Conservation (phyloP, 1,140 invertebrate genomes). For the Leptinotarsa lineolata region DNA sequence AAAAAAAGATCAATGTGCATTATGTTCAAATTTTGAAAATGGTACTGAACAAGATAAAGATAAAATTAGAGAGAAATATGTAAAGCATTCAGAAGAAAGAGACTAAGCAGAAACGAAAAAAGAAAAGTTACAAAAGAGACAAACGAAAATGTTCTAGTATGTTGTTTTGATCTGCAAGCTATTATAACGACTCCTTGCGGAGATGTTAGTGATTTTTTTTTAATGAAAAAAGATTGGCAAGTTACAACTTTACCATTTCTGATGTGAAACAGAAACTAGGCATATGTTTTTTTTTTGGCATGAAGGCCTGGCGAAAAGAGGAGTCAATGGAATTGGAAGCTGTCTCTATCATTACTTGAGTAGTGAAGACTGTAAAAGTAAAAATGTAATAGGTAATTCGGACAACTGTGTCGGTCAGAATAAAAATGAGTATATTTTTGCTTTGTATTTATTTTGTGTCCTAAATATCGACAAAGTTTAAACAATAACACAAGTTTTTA, state of each 20-base stretch:
- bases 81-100: too few species aligned
- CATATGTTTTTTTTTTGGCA: too few species aligned
- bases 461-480: too few species aligned
- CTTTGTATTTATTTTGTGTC: too few species aligned
- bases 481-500: too few species aligned
- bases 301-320: neutral
- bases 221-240: too few species aligned
- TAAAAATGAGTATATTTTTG: too few species aligned
- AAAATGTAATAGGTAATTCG: neutral
- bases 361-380: neutral
- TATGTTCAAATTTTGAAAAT: constrained; percentile 8
- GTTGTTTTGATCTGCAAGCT: neutral
- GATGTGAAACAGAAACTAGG: too few species aligned
- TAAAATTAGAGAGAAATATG: neutral
- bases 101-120: neutral
- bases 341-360: neutral
- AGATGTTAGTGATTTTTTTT: too few species aligned
- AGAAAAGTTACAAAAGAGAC: neutral
- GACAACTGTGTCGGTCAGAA: neutral
- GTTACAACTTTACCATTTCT: too few species aligned
- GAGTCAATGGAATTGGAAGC: neutral
- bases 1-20: neutral
- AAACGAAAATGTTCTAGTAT: neutral
- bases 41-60: neutral
- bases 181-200: neutral